Evolutionary conservation across 1,140 invertebrate genomes (phyloP).

Genomic region (Wasmannia auropunctata): DNA sequence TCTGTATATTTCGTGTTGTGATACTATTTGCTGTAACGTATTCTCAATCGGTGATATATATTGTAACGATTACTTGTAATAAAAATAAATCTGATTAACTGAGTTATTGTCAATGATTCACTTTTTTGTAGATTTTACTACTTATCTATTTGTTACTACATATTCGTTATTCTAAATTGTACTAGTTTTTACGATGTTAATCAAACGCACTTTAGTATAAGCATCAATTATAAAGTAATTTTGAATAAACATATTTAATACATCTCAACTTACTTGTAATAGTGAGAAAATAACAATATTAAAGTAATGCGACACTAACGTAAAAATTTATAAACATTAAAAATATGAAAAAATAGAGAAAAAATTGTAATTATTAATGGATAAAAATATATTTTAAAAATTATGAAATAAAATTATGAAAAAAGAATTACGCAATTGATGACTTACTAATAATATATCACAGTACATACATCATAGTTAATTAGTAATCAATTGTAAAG

Average conservation of each 20-base stretch:
- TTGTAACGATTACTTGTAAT: conserved; percentile 82
- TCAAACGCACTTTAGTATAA: not conserved
- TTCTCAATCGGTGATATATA: conserved; percentile 70
- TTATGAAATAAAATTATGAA: not conserved
- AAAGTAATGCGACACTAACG: not conserved
- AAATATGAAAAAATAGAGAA: not conserved
- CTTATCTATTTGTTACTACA: not conserved
- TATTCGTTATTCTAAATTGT: not conserved
- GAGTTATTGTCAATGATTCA: not conserved
- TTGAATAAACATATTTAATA: not conserved
- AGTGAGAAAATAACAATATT: not conserved
- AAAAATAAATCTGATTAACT: conserved; percentile 74
- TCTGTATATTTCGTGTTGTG: conserved; percentile 83
- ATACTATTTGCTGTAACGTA: conserved; percentile 81
- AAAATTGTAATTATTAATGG: not conserved
- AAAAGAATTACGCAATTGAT: not conserved
- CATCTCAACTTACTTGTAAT: not conserved
- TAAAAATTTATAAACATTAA: not conserved
- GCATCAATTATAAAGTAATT: not conserved
- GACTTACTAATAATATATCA: not conserved
- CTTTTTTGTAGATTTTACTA: not conserved
- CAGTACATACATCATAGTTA: not conserved
- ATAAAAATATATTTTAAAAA: not conserved
- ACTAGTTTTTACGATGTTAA: not conserved
- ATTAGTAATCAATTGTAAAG: not conserved